A percentile compares a stretch with the other conserved stretches of the same genome.
Conservation (phyloP, 2,888 invertebrate genomes). For the Nebria brevicollis region DNA sequence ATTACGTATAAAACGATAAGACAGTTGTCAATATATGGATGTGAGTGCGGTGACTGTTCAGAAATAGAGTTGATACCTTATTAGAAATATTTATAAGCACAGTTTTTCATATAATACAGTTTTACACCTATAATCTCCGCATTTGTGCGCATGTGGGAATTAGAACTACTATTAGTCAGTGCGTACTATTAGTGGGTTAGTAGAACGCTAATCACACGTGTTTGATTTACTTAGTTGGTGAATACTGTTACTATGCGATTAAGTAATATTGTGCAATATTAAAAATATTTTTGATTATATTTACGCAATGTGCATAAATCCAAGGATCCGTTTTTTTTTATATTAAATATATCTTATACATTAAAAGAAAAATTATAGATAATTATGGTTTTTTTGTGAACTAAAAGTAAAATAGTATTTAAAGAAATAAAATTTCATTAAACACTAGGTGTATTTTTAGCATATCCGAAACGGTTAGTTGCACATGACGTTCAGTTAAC, state of each 20-base stretch:
- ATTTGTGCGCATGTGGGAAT: conserved; percentile 28
- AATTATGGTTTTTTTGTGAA: too few species aligned
- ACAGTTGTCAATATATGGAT: neutral
- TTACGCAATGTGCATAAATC: neutral
- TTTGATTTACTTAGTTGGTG: neutral
- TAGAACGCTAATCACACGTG: conserved; percentile 33
- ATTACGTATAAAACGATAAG: neutral
- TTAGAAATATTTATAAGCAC: neutral
- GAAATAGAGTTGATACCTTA: neutral
- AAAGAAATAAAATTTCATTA: neutral
- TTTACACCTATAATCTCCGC: neutral
- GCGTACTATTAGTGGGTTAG: conserved; percentile 30
- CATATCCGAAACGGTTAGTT: conserved; percentile 33
- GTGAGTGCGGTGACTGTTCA: neutral
- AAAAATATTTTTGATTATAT: neutral
- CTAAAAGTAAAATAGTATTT: neutral
- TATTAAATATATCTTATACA: neutral
- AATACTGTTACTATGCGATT: neutral
- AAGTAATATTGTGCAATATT: neutral
- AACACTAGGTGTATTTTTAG: conserved; percentile 29
- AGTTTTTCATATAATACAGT: conserved; percentile 2
- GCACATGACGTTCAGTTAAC: conserved; percentile 39
- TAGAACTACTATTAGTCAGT: conserved; percentile 21
- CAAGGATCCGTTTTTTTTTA: neutral
- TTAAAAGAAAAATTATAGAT: neutral